Conservation (phyloP, 2,797 vertebrate species). For the Dicrostonyx torquatus region DNA sequence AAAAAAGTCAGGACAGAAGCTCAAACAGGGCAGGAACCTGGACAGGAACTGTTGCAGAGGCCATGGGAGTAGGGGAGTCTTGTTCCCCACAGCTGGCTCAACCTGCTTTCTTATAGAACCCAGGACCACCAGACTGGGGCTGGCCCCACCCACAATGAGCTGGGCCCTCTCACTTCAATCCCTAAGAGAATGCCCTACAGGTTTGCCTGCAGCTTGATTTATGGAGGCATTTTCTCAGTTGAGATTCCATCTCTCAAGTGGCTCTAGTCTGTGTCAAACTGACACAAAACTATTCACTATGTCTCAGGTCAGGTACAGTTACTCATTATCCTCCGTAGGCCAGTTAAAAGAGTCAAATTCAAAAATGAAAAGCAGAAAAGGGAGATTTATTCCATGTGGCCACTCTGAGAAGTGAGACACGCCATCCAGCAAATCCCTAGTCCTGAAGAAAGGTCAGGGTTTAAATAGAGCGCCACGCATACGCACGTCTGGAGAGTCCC, state of each 20-base stretch:
- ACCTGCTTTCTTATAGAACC: neutral
- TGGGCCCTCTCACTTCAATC: neutral
- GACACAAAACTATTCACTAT: neutral
- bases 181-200: neutral
- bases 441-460: neutral
- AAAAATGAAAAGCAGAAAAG: neutral
- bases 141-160: neutral
- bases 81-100: neutral
- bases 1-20: neutral
- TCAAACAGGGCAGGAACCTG: neutral
- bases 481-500: neutral
- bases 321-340: neutral
- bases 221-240: neutral
- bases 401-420: neutral
- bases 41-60: neutral
- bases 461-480: neutral
- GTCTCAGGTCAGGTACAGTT: neutral
- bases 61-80: neutral
- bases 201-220: neutral
- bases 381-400: neutral
- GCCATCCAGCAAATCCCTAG: neutral
- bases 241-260: neutral
- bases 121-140: neutral
- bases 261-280: neutral
- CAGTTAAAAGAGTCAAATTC: neutral